Base-by-base conservation (phyloP, 1,140 invertebrate species). In the Heliconius melpomene region DNA sequence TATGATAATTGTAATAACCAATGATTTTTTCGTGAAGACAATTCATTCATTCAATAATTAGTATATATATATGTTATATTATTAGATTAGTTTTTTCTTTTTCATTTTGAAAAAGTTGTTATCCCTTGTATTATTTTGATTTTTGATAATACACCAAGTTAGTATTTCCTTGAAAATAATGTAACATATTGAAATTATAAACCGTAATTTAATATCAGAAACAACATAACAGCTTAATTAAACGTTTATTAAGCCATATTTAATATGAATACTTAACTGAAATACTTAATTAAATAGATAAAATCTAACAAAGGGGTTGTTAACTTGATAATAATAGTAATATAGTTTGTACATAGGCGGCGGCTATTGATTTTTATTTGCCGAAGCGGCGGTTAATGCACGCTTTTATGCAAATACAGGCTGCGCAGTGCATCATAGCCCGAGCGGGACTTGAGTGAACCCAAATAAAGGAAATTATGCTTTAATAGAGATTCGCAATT, bases 331-430 rank as follows among this genome's bases (percentile, higher is more conserved):
- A 66, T 29, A 66, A 66, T 26, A 66, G 23, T 66, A 29, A 66
- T 66, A 66, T 66, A 66, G 60, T 66, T 3, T 66, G 60, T 40
- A 40, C 71, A 72, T n/a, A 72, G 36, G 32, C 71, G 8, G 29
- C 32, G 38, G 60, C 60, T 72, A 72, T 72, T 72, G 71, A 72
- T 72, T 72, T 72, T 72, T 72, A 72, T 72, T 72, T 72, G 75
- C 66, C 32, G 75, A 71, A 71, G 75, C 75, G 75, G 13, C 66
- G 75, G 23, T 70, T 52, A 77, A 77, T 77, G 75, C 38, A 26
- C 60, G 75, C 60, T 71, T 77, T 77, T 77, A 77, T 77, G 75
- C 66, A 77, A 77, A 77, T 72, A 66, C 40, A 71, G 38, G 9
- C 38, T 77, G 57, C 60, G 36, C 75, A 77, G 36, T 71, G 75